phyloP scores from a whole-genome alignment of 1,140 invertebrate genomes.

The Vollenhovia emeryi region DNA sequence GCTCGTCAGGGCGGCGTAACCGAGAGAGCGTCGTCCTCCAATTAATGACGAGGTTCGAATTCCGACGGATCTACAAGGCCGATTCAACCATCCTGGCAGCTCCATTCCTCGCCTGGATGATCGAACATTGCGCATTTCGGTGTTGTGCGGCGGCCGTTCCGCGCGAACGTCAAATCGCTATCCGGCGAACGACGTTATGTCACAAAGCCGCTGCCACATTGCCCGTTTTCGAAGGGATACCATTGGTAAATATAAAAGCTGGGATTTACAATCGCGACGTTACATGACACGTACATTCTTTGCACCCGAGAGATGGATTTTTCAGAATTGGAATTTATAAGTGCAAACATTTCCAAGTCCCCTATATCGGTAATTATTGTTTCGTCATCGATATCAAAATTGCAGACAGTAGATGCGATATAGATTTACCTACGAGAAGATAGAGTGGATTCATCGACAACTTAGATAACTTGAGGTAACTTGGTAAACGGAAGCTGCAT shows the following conservation, averaged over 20 bases:
- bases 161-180: constrained; percentile 27
- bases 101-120: neutral
- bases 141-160: neutral
- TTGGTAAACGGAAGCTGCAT: neutral
- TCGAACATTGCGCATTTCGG: neutral
- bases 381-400: neutral
- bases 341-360: neutral
- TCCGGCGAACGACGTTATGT: neutral
- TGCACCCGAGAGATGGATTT: neutral
- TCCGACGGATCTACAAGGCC: constrained; percentile 4
- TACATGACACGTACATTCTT: neutral
- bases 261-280: neutral
- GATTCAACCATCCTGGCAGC: constrained; percentile 9
- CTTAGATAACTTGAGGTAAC: neutral
- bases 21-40: constrained; percentile 44
- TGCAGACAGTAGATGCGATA: neutral
- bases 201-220: neutral
- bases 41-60: constrained; percentile 67
- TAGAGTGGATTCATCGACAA: neutral
- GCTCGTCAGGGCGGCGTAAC: neutral
- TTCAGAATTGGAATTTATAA: neutral
- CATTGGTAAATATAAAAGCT: neutral
- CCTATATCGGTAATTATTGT: neutral
- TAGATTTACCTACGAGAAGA: too few species aligned
- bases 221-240: neutral